Base-by-base conservation (phyloP, 2,888 invertebrate species). In the Formica aserva region DNA sequence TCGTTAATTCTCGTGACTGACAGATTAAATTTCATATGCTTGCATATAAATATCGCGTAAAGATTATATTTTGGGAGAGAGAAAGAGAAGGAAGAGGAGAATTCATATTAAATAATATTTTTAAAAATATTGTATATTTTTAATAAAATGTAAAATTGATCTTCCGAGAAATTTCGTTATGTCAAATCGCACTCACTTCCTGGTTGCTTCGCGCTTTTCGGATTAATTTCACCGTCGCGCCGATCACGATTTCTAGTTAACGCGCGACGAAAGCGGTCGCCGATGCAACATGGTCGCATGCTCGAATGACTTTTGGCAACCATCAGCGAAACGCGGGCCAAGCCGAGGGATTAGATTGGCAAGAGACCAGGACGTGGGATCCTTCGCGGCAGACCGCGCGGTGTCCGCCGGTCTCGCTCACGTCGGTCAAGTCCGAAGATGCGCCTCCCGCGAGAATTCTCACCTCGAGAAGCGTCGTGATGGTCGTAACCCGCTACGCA, bases 301-400 rank as follows among this genome's bases (percentile, higher is more conserved):
- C 85, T 57, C 72, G 63, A 86, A 87, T 86, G 82, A 76, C 82
- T 89, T 86, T 87, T 87, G 89, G 88, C 88, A 82, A 83, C 85
- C 74, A 82, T 84, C 45, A 6, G 71, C 75, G 63, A 62, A 80
- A 82, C 80, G 71, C 63, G 76, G 77, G 41, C 76, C 85, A 81
- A 86, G 83, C 88, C 84, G 85, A 86, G 85, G 86, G 57, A n/a
- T 82, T 86, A 74, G 80, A 84, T 91, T 92, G 92, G 92, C 92
- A 91, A 82, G 77, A 71, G 83, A 88, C 92, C 92, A 92, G 87
- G 83, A 87, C 78, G 84, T 81, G 87, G 90, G 91, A 91, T 91
- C 87, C 72, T 72, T 80, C 57, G 84, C 13, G 90, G 89, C 91
- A 92, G 92, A 92, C 92, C 89, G 92, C 92, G 90, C 91, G 92